phyloP scores from a whole-genome alignment of 2,113 vertebrate species.

The Scomber scombrus region DNA sequence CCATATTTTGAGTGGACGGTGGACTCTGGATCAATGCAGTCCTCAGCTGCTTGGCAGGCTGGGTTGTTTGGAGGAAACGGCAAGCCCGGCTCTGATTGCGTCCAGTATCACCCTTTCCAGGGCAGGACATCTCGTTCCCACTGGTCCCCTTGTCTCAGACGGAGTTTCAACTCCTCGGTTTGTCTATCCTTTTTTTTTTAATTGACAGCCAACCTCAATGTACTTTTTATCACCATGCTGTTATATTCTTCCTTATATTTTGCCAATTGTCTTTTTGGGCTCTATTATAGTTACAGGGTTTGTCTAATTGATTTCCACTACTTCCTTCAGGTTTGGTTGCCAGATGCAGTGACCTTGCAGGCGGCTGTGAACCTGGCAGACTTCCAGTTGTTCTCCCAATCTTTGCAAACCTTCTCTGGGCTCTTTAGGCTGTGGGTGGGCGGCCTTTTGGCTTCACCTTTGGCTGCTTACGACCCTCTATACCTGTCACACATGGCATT shows the following conservation, averaged over 20 bases:
- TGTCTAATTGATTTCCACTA: conserved; percentile 21
- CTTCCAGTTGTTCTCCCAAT: conserved; percentile 64
- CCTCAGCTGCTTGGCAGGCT: conserved; percentile 69
- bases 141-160: conserved; percentile 72
- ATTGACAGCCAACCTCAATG: neutral
- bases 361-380: conserved; percentile 56
- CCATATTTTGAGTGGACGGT: conserved; percentile 78
- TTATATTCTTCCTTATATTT: neutral
- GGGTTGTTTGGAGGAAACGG: conserved; percentile 69
- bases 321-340: conserved; percentile 55
- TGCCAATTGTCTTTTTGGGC: too few relatives aligned
- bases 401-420: conserved; percentile 59
- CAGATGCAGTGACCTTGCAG: conserved; percentile 70
- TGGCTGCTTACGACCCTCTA: conserved; percentile 73
- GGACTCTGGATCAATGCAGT: conserved; percentile 63
- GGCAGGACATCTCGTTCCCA: conserved; percentile 5
- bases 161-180: conserved; percentile 70
- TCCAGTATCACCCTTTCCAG: conserved; percentile 66
- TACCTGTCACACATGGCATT: conserved; percentile 75
- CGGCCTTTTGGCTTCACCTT: conserved; percentile 70
- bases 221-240: neutral
- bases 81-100: conserved; percentile 47
- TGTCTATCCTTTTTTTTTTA: conserved; percentile 1
- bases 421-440: conserved; percentile 74
- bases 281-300: too few relatives aligned